A percentile compares a stretch with the other conserved stretches of the same genome.
These are phyloP conservation scores for Smithornis capensis DNA, from an alignment of 2,113 vertebrate genomes.

Conservation along the genomic window DNA sequence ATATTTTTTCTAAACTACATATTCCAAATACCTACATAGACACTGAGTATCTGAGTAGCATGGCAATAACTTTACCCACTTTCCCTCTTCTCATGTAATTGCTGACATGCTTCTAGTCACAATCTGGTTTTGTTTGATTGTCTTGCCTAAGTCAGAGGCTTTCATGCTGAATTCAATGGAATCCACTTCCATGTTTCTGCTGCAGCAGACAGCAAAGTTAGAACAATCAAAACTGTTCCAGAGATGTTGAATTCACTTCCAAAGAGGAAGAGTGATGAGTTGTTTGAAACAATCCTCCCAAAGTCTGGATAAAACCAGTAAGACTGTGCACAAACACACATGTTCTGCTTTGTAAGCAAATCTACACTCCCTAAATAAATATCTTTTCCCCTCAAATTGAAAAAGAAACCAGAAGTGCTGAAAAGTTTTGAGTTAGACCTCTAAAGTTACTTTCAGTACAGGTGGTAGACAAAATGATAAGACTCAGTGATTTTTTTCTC, in stretches of 20 bases:
- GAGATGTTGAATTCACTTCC: background rate
- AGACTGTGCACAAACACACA: background rate
- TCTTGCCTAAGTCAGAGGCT: background rate
- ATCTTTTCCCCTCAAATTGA: background rate
- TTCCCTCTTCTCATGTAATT: background rate
- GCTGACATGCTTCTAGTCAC: background rate
- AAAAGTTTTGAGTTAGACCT: background rate
- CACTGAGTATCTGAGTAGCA: fast-evolving
- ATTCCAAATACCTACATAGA: background rate
- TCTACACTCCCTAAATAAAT: background rate
- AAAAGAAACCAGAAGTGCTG: background rate
- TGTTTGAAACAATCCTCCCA: background rate
- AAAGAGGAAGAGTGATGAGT: background rate
- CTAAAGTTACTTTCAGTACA: background rate
- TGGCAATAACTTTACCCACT: background rate
- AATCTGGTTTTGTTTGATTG: background rate
- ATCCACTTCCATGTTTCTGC: background rate
- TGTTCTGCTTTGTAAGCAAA: background rate
- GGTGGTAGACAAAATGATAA: background rate
- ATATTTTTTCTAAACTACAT: background rate
- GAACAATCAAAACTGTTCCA: background rate
- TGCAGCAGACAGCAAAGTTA: background rate
- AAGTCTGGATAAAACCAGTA: background rate
- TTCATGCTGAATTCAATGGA: background rate
- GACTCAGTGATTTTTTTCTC: background rate